Conservation (phyloP, 1,140 invertebrate genomes). For the Drosophila kohkoa region DNA sequence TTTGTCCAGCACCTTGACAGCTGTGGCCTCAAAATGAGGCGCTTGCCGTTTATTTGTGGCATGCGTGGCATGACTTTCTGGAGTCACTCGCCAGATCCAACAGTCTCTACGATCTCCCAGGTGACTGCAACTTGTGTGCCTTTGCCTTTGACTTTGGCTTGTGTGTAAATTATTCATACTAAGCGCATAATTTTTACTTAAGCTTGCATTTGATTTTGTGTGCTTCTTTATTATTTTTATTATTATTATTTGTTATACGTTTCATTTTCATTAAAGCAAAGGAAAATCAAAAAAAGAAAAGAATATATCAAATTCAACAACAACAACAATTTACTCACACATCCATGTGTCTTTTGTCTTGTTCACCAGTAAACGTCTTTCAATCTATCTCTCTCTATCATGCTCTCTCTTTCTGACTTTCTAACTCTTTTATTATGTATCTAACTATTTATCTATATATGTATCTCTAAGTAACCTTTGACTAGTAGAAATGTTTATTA, state of each 20-base stretch:
- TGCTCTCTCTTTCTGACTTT: slow-evolving; percentile 30
- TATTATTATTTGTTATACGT: slow-evolving; percentile 35
- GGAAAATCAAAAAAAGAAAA: slow-evolving; percentile 21
- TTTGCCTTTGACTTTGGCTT: not conserved
- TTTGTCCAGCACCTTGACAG: slow-evolving; percentile 74
- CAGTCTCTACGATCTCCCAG: slow-evolving; percentile 36
- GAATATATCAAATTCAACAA: slow-evolving; percentile 44
- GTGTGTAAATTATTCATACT: slow-evolving; percentile 79
- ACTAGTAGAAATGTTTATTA: slow-evolving; percentile 50
- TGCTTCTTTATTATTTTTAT: slow-evolving; percentile 27
- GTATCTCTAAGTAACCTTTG: slow-evolving; percentile 41
- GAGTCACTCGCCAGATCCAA: not conserved
- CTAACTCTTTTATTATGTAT: slow-evolving; percentile 49
- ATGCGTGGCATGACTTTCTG: slow-evolving; percentile 52
- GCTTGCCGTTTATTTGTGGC: slow-evolving; percentile 79
- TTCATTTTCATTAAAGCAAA: slow-evolving; percentile 63
- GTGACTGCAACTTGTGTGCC: slow-evolving; percentile 20
- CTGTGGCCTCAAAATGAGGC: slow-evolving; percentile 79
- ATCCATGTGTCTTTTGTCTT: slow-evolving; percentile 85
- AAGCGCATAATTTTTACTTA: slow-evolving; percentile 60
- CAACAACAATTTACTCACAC: slow-evolving; percentile 82
- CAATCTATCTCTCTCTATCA: slow-evolving; percentile 22
- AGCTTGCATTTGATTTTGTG: slow-evolving; percentile 38
- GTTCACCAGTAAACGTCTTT: slow-evolving; percentile 78
- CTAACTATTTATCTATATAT: slow-evolving; percentile 44